Conservation (phyloP, 1,140 invertebrate genomes). For the Holcopasites calliopsidis region DNA sequence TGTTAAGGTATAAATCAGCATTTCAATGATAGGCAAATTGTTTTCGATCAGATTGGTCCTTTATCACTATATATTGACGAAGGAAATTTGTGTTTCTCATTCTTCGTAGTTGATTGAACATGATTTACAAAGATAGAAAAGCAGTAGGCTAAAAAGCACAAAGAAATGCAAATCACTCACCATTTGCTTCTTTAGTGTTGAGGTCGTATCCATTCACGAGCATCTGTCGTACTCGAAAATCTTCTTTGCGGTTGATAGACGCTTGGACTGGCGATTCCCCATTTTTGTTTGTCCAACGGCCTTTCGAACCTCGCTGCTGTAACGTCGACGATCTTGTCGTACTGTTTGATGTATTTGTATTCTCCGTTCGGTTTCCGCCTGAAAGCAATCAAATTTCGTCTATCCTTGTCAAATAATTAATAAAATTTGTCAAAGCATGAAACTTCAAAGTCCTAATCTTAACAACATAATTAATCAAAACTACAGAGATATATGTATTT, state of each 20-base stretch:
- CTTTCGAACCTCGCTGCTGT: conserved; percentile 65
- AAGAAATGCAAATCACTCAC: conserved; percentile 43
- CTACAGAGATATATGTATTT: no score
- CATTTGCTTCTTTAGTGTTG: conserved; percentile 57
- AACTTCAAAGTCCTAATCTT: no score
- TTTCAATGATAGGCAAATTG: no score
- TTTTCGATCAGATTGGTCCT: no score
- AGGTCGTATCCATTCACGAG: conserved; percentile 64
- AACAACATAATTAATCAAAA: no score
- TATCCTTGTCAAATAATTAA: no score
- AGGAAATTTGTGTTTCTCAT: no score
- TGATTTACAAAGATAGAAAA: not conserved
- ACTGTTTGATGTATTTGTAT: conserved; percentile 47
- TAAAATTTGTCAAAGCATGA: no score
- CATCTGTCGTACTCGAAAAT: conserved; percentile 62
- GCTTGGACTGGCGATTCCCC: conserved; percentile 58
- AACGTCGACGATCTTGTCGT: conserved; percentile 59
- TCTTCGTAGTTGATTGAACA: no score
- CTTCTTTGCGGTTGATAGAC: conserved; percentile 62
- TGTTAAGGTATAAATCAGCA: no score
- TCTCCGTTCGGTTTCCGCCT: conserved; percentile 62
- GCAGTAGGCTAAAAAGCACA: not conserved
- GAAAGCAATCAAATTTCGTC: conserved; percentile 3
- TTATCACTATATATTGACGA: no score
- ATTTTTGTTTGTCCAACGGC: conserved; percentile 70